Conservation (phyloP, 1,140 invertebrate species). For the Copidosoma floridanum region DNA sequence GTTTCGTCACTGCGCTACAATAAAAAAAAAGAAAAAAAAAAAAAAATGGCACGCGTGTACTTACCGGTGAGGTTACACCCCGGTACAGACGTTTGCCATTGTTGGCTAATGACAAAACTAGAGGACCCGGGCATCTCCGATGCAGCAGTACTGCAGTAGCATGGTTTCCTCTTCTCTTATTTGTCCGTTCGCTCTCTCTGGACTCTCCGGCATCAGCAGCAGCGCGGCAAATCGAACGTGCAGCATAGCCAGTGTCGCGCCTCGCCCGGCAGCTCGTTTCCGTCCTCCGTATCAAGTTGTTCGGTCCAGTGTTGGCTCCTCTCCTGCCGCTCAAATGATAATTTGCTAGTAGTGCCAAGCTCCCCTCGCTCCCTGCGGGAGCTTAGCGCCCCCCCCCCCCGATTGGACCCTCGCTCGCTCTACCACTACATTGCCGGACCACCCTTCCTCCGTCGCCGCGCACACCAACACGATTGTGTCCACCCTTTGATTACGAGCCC, state of each 20-base stretch:
- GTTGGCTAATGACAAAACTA: constrained; percentile 59
- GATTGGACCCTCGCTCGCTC: constrained; percentile 15
- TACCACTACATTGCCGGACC: constrained; percentile 14
- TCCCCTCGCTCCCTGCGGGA: constrained; percentile 23
- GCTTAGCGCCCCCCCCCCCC: constrained; percentile 30
- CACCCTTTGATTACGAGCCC: constrained; percentile 41
- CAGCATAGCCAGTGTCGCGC: constrained; percentile 12
- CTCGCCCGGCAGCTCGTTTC: background rate
- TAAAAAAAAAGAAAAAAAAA: too few relatives aligned
- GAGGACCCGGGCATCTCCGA: constrained; percentile 46
- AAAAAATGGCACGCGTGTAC: too few relatives aligned
- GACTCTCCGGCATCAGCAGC: constrained; percentile 29
- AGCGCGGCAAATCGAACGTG: constrained; percentile 14
- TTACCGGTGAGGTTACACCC: too few relatives aligned
- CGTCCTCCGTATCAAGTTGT: constrained; percentile 12
- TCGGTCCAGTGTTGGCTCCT: background rate
- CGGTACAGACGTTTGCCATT: constrained; percentile 45
- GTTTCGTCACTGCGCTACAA: background rate
- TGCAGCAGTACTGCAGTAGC: constrained; percentile 9
- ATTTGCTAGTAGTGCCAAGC: constrained; percentile 49
- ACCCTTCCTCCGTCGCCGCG: constrained; percentile 11
- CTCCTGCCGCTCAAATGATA: constrained; percentile 43
- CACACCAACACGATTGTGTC: constrained; percentile 9
- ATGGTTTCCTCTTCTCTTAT: constrained; percentile 5
- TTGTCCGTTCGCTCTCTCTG: constrained; percentile 16